Evolutionary conservation across 2,113 vertebrate genomes (phyloP), one percentile per base, ranked within the genome.

Genomic region (Mesoclemmys tuberculata): DNA sequence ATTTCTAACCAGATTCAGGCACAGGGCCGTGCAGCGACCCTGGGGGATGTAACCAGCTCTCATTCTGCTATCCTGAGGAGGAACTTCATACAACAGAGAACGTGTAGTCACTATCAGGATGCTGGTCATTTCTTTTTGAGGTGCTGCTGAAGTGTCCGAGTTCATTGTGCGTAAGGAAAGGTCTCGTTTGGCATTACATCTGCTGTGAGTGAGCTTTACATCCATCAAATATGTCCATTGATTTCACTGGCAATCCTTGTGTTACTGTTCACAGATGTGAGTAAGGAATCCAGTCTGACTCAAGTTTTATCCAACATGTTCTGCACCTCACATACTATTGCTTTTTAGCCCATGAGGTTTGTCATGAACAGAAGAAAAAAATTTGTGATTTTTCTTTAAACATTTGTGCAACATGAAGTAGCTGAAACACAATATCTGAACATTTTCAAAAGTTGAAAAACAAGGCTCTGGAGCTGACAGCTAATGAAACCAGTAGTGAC

Each of bases 91-190:
- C 29, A 88, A 86, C 44, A 22, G 38, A 85, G 88, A 94, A 46
- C 21, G 0, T 0, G 1, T n/a, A 0, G 6, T 83, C 91, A 46
- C 44, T 46, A 44, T 38, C 0, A 0, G 5, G 84, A 3, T 3
- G 6, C 48, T 7, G 14, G 52, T 93, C 79, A 31, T 0, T 31
- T 78, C 74, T 64, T 94, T 86, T 48, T 0, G 0, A 84, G 48
- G 12, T 35, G 19, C 44, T 91, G 56, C 82, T 80, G 26, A 87
- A 92, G 71, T 55, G 64, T 81, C 78, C 84, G 51, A 88, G 56
- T 49, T 64, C 79, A 46, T 4, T 2, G 7, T 3, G 29, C 52
- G 88, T 86, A 88, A 88, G 35, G 71, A 86, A 71, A 61, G 1
- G 2, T 35, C 85, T 84, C 84, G 24, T 58, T 3, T 83, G 89